Evolutionary conservation across 2,113 vertebrate species (phyloP), one percentile per base, ranked within the genome.

Genomic region (Varanus salvator): DNA sequence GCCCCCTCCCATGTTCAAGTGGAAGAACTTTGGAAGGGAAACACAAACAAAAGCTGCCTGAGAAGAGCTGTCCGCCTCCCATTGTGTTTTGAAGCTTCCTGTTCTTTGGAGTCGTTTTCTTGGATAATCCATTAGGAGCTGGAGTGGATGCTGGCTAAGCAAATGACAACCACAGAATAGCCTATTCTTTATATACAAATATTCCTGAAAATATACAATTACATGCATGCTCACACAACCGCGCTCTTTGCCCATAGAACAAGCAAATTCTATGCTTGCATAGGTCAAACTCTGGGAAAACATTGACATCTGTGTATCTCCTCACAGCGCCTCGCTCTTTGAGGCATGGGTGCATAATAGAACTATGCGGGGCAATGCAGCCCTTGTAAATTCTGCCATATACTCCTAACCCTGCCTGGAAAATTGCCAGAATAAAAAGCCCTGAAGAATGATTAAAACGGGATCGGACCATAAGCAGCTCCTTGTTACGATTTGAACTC

Each of bases 171-270:
- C 72, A 5, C 3, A 14, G 17, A 76, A 11, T 60, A 74, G 38
- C 57, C 80, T 75, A 31, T 83, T 82, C 68, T 81, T 82, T 83
- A 87, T 82, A 82, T 86, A 90, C 84, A 90, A 81, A 86, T 81
- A 81, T 6, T 1, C n/a, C 50, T 64, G 8, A 38, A 87, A 82
- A 90, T 87, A 76, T 78, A 90, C 71, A 85, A 72, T 64, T 85
- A 29, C 27, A 69, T 50, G 15, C 74, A 15, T 5, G 15, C 57
- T 27, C 72, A 34, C 78, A 72, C 34, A 64, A 80, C 23, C 19
- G 15, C n/a, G 29, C 11, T 31, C 44, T 34, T 38, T 25, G 3
- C 3, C 25, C 8, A 19, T 69, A 66, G 77, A 89, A 25, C 31
- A 54, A 85, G 5, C 29, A 14, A 71, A 68, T 14, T 0, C 6